Evolutionary conservation across 1,140 invertebrate species (phyloP).

Genomic region (Coenobita brevimanus): DNA sequence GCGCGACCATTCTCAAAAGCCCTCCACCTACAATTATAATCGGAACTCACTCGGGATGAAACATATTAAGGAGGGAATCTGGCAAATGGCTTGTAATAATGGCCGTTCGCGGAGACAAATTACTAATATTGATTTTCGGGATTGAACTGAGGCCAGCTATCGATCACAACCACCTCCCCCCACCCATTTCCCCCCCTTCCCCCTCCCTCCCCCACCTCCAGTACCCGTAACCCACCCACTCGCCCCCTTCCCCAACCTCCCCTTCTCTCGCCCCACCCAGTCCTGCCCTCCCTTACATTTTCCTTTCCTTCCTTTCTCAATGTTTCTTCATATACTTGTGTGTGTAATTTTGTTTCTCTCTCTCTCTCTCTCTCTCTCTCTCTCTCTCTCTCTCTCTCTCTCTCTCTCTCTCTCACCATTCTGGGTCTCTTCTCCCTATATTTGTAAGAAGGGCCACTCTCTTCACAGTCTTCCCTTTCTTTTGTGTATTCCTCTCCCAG

Average conservation of each 20-base stretch:
- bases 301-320: background rate
- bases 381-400: background rate
- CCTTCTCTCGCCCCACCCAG: background rate
- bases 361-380: background rate
- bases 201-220: background rate
- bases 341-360: too few relatives aligned
- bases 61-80: slow-evolving; percentile 66
- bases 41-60: slow-evolving; percentile 55
- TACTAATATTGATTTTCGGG: slow-evolving; percentile 64
- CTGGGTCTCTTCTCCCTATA: background rate
- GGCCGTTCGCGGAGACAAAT: slow-evolving; percentile 61
- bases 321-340: too few relatives aligned
- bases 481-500: too few relatives aligned
- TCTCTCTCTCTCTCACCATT: background rate
- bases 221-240: too few relatives aligned
- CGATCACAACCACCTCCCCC: slow-evolving; percentile 4
- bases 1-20: slow-evolving; percentile 29
- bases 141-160: slow-evolving; percentile 45
- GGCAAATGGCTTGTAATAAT: slow-evolving; percentile 65
- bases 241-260: background rate
- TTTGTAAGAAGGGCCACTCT: too few relatives aligned
- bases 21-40: slow-evolving; percentile 51
- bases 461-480: too few relatives aligned
- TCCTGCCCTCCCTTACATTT: background rate
- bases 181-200: background rate